These are phyloP conservation scores for Lasioglossum pauxillum DNA, from an alignment of 2,888 invertebrate genomes.

Conservation along the genomic window DNA sequence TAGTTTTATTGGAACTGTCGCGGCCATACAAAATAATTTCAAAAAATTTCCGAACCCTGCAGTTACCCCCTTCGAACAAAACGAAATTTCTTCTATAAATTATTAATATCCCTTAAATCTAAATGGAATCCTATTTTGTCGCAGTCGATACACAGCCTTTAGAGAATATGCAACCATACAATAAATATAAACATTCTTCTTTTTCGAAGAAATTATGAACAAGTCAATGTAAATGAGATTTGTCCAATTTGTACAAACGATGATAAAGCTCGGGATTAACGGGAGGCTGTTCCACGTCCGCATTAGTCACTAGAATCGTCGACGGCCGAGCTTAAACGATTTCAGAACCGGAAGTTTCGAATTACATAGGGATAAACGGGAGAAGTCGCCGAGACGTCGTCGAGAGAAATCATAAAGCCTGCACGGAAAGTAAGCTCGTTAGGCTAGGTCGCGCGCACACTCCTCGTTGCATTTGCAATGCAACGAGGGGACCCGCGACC, in stretches of 20 bases:
- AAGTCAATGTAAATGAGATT: background rate
- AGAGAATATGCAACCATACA: too few species aligned
- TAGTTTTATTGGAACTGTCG: too few species aligned
- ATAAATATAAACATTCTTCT: too few species aligned
- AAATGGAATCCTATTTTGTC: too few species aligned
- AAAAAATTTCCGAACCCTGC: too few species aligned
- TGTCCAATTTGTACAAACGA: background rate
- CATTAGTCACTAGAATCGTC: background rate
- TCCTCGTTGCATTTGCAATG: slow-evolving; percentile 30
- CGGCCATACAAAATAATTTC: too few species aligned
- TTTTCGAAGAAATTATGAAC: too few species aligned
- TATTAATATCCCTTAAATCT: too few species aligned
- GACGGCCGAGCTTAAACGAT: background rate
- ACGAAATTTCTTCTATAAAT: too few species aligned
- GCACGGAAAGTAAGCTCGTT: slow-evolving; percentile 5
- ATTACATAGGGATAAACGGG: background rate
- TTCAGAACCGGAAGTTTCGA: background rate
- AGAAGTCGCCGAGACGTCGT: background rate
- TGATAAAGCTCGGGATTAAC: background rate
- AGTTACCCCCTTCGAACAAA: too few species aligned
- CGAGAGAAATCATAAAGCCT: slow-evolving; percentile 1
- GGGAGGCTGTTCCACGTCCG: background rate
- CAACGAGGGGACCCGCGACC: slow-evolving; percentile 34
- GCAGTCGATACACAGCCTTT: too few species aligned
- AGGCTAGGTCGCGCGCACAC: slow-evolving; percentile 1